Conservation (phyloP, 2,888 invertebrate genomes). For the Ectemnius cavifrons region DNA sequence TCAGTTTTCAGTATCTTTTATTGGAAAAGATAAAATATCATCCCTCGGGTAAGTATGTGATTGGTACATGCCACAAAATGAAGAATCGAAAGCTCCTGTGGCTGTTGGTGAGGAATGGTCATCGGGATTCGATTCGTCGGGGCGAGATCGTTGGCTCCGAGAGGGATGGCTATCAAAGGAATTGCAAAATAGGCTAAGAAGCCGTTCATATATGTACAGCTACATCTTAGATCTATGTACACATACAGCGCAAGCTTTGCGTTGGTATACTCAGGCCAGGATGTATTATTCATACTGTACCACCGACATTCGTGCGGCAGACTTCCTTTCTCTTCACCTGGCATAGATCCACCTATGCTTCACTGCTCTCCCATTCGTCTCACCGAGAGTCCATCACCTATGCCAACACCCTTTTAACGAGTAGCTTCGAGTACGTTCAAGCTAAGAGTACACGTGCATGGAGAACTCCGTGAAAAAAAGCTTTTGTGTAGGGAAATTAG, state of each 20-base stretch:
- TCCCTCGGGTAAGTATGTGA: background rate
- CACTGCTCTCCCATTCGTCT: constrained; percentile 8
- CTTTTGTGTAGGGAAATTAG: too few species aligned
- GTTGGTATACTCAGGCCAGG: constrained; percentile 39
- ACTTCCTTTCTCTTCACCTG: constrained; percentile 15
- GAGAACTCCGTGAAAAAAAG: background rate
- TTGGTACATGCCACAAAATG: background rate
- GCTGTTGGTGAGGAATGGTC: constrained; percentile 11
- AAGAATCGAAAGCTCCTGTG: constrained; percentile 4
- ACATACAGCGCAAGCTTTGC: constrained; percentile 12
- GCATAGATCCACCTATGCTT: constrained; percentile 16
- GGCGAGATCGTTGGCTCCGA: background rate
- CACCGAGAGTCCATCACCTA: constrained; percentile 9
- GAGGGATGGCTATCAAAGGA: constrained; percentile 47
- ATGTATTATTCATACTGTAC: constrained; percentile 55
- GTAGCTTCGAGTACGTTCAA: background rate
- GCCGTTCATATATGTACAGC: constrained; percentile 31
- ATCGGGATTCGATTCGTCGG: constrained; percentile 35
- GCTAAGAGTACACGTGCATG: background rate
- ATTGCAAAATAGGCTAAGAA: constrained; percentile 57
- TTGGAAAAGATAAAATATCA: too few species aligned
- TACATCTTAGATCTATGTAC: constrained; percentile 14
- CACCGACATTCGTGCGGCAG: constrained; percentile 31
- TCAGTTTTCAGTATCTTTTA: too few species aligned
- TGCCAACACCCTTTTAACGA: constrained; percentile 7